Percentiles rank a stretch among this genome's conserved stretches.
These are phyloP conservation scores for Mechanitis messenoides DNA, from an alignment of 2,888 invertebrate genomes.

Conservation along the genomic window DNA sequence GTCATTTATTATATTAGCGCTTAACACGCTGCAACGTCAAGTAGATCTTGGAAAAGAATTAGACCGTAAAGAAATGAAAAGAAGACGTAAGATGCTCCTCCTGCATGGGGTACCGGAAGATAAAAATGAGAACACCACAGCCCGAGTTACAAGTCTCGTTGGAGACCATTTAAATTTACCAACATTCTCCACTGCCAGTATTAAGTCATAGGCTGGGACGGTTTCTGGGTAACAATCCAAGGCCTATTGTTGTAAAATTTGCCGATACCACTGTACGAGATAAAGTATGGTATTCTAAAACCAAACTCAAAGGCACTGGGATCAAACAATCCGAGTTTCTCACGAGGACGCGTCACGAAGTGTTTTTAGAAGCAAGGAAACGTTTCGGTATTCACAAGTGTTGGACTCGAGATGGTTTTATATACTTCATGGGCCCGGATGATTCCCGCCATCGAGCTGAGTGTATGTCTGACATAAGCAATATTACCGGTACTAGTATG, in stretches of 20 bases:
- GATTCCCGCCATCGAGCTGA: too few species aligned
- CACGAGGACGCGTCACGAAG: slow-evolving; percentile 3
- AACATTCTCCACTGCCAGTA: slow-evolving; percentile 2
- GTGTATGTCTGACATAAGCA: too few species aligned
- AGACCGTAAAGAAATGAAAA: neutral
- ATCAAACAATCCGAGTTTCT: slow-evolving; percentile 9
- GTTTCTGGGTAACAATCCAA: neutral
- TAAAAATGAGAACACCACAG: neutral
- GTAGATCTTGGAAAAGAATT: neutral
- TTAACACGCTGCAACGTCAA: too few species aligned
- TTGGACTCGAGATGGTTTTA: neutral
- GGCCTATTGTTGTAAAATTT: slow-evolving; percentile 8
- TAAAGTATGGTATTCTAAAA: slow-evolving; percentile 7
- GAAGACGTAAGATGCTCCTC: neutral
- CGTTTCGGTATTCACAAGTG: slow-evolving; percentile 1
- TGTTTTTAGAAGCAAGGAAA: neutral
- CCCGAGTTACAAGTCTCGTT: slow-evolving; percentile 1
- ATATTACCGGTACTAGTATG: too few species aligned
- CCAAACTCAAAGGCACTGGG: slow-evolving; percentile 7
- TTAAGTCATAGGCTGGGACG: slow-evolving; percentile 1
- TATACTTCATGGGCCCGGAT: neutral
- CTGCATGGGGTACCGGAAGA: neutral
- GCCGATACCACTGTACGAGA: neutral
- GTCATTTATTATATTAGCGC: too few species aligned
- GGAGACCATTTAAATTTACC: neutral